Percentiles rank a stretch among this genome's conserved stretches.
Evolutionary conservation across 2,888 invertebrate genomes (phyloP).

Genomic region (Meiosimyza platycephala): DNA sequence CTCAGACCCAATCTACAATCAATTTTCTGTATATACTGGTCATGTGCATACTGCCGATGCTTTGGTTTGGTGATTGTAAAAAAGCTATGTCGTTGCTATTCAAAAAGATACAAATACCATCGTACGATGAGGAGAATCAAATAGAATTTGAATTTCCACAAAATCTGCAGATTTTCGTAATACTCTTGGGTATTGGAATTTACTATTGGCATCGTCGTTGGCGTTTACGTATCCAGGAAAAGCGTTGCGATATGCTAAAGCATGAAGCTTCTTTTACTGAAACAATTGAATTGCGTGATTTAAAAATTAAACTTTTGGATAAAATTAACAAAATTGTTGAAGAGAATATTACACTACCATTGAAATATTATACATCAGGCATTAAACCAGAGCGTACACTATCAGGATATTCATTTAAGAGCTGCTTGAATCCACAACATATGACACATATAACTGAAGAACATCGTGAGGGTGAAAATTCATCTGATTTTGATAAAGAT

Average conservation of each 20-base stretch:
- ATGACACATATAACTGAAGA: conserved; percentile 31
- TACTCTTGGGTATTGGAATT: conserved; percentile 31
- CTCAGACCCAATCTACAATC: conserved; percentile 40
- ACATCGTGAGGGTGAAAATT: conserved; percentile 12
- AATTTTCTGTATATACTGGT: conserved; percentile 43
- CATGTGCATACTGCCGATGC: conserved; percentile 41
- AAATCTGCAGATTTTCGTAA: conserved; percentile 34
- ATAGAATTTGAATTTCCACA: conserved; percentile 37
- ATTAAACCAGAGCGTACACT: conserved; percentile 17
- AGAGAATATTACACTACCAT: conserved; percentile 32
- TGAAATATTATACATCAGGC: conserved; percentile 15
- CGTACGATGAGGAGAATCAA: conserved; percentile 34
- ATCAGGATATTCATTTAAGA: conserved; percentile 5
- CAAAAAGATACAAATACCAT: conserved; percentile 42
- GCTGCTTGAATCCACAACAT: neutral
- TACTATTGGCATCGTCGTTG: conserved; percentile 42
- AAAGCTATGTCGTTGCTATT: conserved; percentile 45
- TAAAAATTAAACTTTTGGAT: conserved; percentile 41
- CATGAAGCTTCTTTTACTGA: conserved; percentile 40
- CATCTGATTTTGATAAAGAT: conserved; percentile 18
- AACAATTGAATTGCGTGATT: conserved; percentile 36
- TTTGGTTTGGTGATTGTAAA: conserved; percentile 46
- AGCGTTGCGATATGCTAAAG: conserved; percentile 35
- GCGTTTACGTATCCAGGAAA: conserved; percentile 39
- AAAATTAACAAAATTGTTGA: conserved; percentile 40